Evolutionary conservation across 2,888 invertebrate species (phyloP).

Genomic region (Cephus nigrinus): DNA sequence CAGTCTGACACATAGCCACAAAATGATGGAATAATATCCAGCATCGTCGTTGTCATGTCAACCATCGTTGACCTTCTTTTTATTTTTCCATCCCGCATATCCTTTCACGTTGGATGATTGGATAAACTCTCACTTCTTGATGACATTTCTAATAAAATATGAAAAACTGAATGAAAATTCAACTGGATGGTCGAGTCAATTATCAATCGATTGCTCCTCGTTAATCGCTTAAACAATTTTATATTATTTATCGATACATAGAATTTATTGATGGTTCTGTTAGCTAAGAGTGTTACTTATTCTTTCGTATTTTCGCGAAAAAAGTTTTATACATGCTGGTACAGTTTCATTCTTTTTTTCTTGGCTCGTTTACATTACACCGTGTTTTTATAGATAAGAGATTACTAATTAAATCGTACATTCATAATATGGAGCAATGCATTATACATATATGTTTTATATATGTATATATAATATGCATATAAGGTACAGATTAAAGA

Average conservation of each 20-base stretch:
- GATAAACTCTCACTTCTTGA: background rate
- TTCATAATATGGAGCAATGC: slow-evolving; percentile 2
- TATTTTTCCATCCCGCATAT: background rate
- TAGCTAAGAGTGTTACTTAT: slow-evolving; percentile 45
- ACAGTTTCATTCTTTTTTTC: background rate
- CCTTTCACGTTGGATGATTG: background rate
- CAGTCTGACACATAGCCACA: background rate
- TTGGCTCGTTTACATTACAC: background rate
- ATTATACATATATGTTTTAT: slow-evolving; percentile 4
- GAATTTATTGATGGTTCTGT: slow-evolving; percentile 53
- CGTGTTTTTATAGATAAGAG: background rate
- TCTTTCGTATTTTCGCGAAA: slow-evolving; percentile 9
- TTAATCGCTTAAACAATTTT: slow-evolving; percentile 54
- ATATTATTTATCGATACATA: slow-evolving; percentile 62
- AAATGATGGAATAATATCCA: background rate
- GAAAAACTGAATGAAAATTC: background rate
- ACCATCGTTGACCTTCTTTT: background rate
- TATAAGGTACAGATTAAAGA: slow-evolving; percentile 7
- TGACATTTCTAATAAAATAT: background rate
- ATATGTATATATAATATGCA: slow-evolving; percentile 1
- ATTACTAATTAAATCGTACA: slow-evolving; percentile 3
- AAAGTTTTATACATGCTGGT: slow-evolving; percentile 20
- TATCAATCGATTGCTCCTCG: background rate
- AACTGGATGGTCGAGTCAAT: background rate
- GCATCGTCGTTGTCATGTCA: background rate